Evolutionary conservation across 1,140 invertebrate genomes (phyloP).

Genomic region (Protaetia brevitarsis): DNA sequence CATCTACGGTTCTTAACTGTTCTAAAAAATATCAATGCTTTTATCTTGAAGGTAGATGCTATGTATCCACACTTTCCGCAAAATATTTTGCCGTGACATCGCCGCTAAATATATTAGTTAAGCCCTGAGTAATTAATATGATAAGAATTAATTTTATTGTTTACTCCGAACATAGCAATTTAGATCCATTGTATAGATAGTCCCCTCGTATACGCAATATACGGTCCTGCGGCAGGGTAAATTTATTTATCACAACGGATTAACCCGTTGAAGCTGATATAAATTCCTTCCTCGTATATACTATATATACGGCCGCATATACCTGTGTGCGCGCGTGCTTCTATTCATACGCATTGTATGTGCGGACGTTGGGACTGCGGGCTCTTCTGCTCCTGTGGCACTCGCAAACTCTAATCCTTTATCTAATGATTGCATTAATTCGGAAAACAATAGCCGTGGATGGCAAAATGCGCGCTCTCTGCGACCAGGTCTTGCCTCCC

Average conservation of each 20-base stretch:
- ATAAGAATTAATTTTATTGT: neutral
- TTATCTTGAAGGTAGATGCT: too few relatives aligned
- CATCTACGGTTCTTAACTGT: too few relatives aligned
- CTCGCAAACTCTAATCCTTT: neutral
- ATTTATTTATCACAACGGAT: neutral
- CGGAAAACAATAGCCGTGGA: neutral
- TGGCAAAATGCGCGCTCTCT: neutral
- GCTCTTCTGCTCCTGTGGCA: neutral
- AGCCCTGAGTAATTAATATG: too few relatives aligned
- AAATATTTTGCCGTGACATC: too few relatives aligned
- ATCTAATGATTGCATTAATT: slow-evolving; percentile 13
- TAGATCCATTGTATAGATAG: neutral
- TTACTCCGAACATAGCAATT: neutral
- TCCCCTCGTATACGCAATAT: neutral
- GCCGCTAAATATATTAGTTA: too few relatives aligned
- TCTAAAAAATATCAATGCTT: too few relatives aligned
- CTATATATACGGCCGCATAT: neutral
- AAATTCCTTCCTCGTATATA: neutral
- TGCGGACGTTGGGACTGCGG: neutral
- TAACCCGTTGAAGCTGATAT: neutral
- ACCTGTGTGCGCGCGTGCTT: neutral
- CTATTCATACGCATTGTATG: slow-evolving; percentile 5
- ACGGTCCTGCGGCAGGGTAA: neutral
- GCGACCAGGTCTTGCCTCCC: neutral
- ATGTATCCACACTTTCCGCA: too few relatives aligned